Evolutionary conservation across 2,113 vertebrate genomes (phyloP).

Genomic region (Phyllostomus discolor): DNA sequence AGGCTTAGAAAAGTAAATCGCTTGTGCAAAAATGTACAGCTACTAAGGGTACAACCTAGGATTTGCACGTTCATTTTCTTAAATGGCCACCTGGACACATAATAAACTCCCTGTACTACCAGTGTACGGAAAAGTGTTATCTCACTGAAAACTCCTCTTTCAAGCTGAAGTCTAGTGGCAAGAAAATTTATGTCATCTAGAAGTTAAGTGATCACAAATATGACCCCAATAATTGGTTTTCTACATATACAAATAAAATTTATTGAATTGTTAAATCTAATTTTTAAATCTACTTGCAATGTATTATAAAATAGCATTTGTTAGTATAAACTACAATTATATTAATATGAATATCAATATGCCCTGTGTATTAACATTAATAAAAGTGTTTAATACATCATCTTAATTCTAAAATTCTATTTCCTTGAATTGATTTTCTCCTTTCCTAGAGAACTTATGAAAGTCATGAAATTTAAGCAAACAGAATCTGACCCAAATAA

Average conservation of each 20-base stretch:
- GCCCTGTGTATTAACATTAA: background rate
- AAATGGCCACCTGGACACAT: background rate
- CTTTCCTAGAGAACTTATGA: background rate
- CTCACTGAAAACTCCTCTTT: background rate
- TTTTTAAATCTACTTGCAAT: background rate
- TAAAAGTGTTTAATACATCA: background rate
- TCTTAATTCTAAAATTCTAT: background rate
- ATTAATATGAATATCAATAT: background rate
- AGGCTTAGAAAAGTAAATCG: background rate
- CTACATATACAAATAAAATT: background rate
- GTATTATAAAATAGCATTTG: background rate
- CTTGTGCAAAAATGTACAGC: background rate
- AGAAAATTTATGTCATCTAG: background rate
- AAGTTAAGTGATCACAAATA: background rate
- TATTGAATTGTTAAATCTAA: background rate
- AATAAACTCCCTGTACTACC: background rate
- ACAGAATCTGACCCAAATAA: background rate
- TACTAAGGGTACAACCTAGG: background rate
- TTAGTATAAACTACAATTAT: background rate
- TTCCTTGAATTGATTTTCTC: background rate
- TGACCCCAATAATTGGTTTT: background rate
- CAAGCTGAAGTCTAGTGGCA: background rate
- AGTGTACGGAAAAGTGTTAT: background rate
- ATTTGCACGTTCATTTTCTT: background rate
- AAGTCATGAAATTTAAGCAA: constrained; percentile 24